Evolutionary conservation across 2,888 invertebrate genomes (phyloP).

Genomic region (Pherbina coryleti): DNA sequence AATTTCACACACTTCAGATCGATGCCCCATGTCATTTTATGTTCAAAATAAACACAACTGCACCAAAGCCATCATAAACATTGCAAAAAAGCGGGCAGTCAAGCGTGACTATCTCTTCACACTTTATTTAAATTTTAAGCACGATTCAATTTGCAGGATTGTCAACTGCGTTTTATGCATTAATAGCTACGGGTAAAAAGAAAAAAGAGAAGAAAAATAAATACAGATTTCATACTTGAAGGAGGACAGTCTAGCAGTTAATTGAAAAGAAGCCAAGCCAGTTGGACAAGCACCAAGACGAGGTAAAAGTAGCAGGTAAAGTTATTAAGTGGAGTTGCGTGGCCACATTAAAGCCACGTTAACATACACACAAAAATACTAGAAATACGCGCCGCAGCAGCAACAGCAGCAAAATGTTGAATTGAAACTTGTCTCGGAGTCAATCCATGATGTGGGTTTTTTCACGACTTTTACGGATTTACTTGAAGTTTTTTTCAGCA

Average conservation of each 20-base stretch:
- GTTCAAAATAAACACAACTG: too few relatives aligned
- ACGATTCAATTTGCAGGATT: slow-evolving; percentile 38
- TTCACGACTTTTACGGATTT: too few relatives aligned
- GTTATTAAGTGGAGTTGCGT: neutral
- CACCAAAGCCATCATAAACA: too few relatives aligned
- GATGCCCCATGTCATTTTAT: too few relatives aligned
- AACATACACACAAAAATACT: slow-evolving; percentile 1
- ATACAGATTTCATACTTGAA: too few relatives aligned
- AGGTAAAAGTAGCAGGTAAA: neutral
- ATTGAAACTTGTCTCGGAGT: neutral
- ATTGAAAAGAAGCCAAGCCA: too few relatives aligned
- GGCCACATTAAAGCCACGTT: neutral
- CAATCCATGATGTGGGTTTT: neutral
- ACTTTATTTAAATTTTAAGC: slow-evolving; percentile 33
- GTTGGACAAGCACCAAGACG: neutral
- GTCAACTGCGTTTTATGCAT: slow-evolving; percentile 42
- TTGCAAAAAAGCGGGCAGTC: too few relatives aligned
- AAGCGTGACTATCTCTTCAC: slow-evolving; percentile 2
- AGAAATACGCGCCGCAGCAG: neutral
- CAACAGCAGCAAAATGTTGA: neutral
- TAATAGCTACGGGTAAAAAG: slow-evolving; percentile 38
- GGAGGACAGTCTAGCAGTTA: too few relatives aligned
- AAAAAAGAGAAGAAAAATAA: neutral
- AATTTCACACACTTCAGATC: too few relatives aligned
- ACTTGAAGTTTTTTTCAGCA: neutral